A percentile compares a stretch with the other conserved stretches of the same genome.
Evolutionary conservation across 2,797 vertebrate genomes (phyloP).

Genomic region (Onychomys torridus): DNA sequence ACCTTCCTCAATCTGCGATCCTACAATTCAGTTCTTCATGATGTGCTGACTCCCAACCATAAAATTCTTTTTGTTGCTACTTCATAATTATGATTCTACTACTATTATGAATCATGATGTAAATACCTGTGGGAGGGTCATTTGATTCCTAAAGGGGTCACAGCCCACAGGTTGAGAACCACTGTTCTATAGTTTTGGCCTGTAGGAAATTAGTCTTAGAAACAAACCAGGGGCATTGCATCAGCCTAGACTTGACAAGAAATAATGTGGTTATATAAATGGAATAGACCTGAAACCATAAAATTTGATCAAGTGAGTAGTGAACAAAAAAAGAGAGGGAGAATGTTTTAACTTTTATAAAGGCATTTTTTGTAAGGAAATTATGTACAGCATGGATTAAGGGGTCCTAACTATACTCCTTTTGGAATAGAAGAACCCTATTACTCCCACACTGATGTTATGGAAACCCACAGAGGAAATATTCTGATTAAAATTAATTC

Average conservation of each 20-base stretch:
- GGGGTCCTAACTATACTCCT: conserved; percentile 67
- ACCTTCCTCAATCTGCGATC: neutral
- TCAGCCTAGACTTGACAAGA: conserved; percentile 43
- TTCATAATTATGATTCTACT: neutral
- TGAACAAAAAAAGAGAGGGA: neutral
- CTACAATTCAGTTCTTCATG: neutral
- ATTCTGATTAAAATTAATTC: conserved; percentile 85
- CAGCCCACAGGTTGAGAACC: neutral
- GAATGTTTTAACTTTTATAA: conserved; percentile 75
- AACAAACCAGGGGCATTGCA: conserved; percentile 55
- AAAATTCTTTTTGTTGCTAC: neutral
- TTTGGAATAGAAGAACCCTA: conserved; percentile 79
- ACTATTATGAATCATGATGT: neutral
- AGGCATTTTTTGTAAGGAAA: conserved; percentile 78
- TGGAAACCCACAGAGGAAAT: conserved; percentile 79
- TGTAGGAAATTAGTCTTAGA: conserved; percentile 52
- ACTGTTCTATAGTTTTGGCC: neutral
- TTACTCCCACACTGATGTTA: conserved; percentile 71
- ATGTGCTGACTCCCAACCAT: neutral
- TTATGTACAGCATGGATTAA: conserved; percentile 58
- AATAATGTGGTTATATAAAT: neutral
- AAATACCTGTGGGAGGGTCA: neutral
- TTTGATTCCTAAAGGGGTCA: neutral
- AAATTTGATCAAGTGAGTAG: conserved; percentile 58
- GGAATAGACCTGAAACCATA: conserved; percentile 19